phyloP scores from a whole-genome alignment of 1,140 invertebrate species.

The Thrips palmi region DNA sequence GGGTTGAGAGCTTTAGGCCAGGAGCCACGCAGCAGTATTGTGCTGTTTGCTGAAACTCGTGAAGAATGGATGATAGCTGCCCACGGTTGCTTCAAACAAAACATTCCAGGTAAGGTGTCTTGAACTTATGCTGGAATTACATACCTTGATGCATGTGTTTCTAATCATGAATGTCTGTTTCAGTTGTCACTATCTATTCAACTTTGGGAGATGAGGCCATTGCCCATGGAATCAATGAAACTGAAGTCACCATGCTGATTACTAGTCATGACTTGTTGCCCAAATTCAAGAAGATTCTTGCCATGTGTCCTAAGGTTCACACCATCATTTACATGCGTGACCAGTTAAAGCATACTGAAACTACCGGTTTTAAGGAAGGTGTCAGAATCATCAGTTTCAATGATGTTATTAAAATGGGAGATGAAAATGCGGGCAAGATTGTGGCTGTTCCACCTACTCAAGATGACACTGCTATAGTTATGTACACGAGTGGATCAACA shows the following conservation, averaged over 20 bases:
- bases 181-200: conserved; percentile 90
- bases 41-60: conserved; percentile 92
- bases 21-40: conserved; percentile 49
- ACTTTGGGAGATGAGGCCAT: conserved; percentile 93
- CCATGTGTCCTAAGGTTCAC: conserved; percentile 44
- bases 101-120: conserved; percentile 46
- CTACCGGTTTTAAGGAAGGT: conserved; percentile 41
- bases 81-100: conserved; percentile 84
- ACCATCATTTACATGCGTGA: conserved; percentile 81
- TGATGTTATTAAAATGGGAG: conserved; percentile 28
- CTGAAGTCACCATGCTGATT: conserved; percentile 78
- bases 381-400: conserved; percentile 45
- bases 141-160: conserved; percentile 6
- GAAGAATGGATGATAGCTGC: conserved; percentile 94
- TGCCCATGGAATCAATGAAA: conserved; percentile 89
- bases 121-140: conserved; percentile 3
- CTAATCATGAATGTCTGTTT: conserved; percentile 18
- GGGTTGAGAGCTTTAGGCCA: conserved; percentile 52
- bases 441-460: conserved; percentile 36
- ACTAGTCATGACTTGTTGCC: conserved; percentile 75
- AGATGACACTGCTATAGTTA: conserved; percentile 77
- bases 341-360: conserved; percentile 51
- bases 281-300: conserved; percentile 66
- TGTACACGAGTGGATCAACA: conserved; percentile 92
- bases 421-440: too few relatives aligned